phyloP scores from a whole-genome alignment of 2,888 invertebrate species.

The Watsonalla binaria region DNA sequence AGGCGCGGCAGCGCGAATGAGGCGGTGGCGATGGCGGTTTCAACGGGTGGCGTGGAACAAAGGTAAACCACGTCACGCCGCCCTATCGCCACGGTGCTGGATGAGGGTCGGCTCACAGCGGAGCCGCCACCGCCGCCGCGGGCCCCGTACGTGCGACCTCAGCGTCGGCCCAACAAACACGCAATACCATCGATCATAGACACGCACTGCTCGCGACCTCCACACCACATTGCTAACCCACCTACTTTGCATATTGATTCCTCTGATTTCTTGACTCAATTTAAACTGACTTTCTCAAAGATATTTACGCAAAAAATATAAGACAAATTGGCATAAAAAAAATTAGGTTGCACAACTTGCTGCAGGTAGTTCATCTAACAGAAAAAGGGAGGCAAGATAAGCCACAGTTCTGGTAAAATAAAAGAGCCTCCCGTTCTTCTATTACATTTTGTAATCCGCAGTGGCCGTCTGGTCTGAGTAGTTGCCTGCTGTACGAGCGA shows the following conservation, averaged over 20 bases:
- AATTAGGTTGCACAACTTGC: no score
- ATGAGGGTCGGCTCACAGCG: conserved; percentile 38
- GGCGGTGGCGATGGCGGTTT: conserved; percentile 48
- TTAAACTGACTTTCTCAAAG: conserved; percentile 13
- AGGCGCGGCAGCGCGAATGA: conserved; percentile 62
- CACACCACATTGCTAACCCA: conserved; percentile 45
- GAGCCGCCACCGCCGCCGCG: conserved; percentile 19
- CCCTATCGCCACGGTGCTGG: conserved; percentile 31
- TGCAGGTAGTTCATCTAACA: no score
- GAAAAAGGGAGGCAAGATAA: no score
- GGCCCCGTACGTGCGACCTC: conserved; percentile 38
- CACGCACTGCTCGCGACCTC: conserved; percentile 57
- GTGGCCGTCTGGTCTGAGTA: no score
- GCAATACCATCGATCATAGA: conserved; percentile 63
- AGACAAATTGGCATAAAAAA: no score
- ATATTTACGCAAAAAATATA: no score
- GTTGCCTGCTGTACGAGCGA: no score
- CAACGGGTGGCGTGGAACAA: conserved; percentile 51
- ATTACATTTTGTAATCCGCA: no score
- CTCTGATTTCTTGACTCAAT: conserved; percentile 17
- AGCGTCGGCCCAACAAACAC: conserved; percentile 42
- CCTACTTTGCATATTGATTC: conserved; percentile 58
- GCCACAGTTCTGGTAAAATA: no score
- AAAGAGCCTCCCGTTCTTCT: no score
- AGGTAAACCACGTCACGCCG: conserved; percentile 47